Evolutionary conservation across 2,113 vertebrate genomes (phyloP), one percentile per base, ranked within the genome.

Genomic region (Pungitius pungitius): DNA sequence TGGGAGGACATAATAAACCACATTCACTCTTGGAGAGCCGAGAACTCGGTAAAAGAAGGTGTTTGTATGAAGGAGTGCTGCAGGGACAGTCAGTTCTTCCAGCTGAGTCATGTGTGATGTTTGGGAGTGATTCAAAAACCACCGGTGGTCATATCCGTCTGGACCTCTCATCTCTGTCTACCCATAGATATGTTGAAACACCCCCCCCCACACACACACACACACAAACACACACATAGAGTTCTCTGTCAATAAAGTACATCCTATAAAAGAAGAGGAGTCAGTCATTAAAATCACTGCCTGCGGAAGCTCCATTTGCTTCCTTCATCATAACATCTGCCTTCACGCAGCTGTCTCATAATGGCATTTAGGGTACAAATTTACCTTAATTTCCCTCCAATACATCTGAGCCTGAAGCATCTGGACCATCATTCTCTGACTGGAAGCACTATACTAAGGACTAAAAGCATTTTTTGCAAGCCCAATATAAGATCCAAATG

Each of bases 391-490:
- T 90, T 88, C 75, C 67, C 69, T 76, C 43, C 49, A 78, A 83
- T 87, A 79, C 80, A 79, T 90, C 72, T 66, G 47, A 84, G 81
- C 27, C 69, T 30, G 56, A 80, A 69, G 74, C 85, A 82, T 73
- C 83, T 73, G 67, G 77, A 77, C 84, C 83, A 82, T 87, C 74
- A 52, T 71, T 87, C 86, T 90, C 71, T 13, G 47, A 62, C 77
- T 88, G 81, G 91, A 89, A 90, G 90, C 85, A 67, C 78, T 27
- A 69, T 80, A 71, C 78, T 60, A 43, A 69, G 58, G 84, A 82
- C 86, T 92, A 92, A 93, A 92, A 93, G 90, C 91, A 81, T 90
- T 90, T 51, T 84, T 75, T 68, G 63, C 68, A 76, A 55, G 72
- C 76, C 88, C 76, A 87, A 87, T 90, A 88, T 87, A 75, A 54